Conservation (phyloP, 2,888 invertebrate species). For the Scaptomyza parva region DNA sequence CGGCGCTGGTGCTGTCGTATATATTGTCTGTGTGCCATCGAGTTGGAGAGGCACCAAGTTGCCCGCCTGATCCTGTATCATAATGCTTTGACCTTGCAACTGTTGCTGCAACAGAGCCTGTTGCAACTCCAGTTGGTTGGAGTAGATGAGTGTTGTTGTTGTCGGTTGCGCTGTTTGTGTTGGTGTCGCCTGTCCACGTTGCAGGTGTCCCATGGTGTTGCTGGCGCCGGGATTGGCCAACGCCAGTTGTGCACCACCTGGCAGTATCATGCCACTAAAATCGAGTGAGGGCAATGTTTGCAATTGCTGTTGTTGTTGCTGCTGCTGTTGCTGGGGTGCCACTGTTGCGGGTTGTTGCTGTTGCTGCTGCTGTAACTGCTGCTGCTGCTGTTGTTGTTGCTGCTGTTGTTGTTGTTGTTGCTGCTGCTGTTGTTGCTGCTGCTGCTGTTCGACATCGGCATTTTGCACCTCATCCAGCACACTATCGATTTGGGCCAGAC, state of each 20-base stretch:
- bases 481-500: conserved; percentile 81
- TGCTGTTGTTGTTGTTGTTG: conserved; percentile 51
- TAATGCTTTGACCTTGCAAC: conserved; percentile 83
- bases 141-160: conserved; percentile 81
- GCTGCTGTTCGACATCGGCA: conserved; percentile 60
- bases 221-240: conserved; percentile 82
- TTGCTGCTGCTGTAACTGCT: conserved; percentile 26
- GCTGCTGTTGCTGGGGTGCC: conserved; percentile 51
- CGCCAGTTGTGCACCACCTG: conserved; percentile 82
- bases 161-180: conserved; percentile 56
- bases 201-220: conserved; percentile 70
- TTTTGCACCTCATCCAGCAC: conserved; percentile 82
- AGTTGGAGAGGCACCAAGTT: conserved; percentile 82
- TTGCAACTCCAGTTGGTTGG: conserved; percentile 83
- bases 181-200: conserved; percentile 62
- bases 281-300: conserved; percentile 82
- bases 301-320: conserved; percentile 37
- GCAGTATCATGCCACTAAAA: conserved; percentile 83
- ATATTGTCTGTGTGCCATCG: conserved; percentile 82
- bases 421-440: conserved; percentile 54
- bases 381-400: conserved; percentile 45
- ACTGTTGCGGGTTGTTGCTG: conserved; percentile 50
- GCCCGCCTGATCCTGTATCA: conserved; percentile 83
- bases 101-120: conserved; percentile 83
- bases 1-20: conserved; percentile 70